Conservation (phyloP, 53 echinoderm and acorn worm species). For the Arbacia lixula region DNA sequence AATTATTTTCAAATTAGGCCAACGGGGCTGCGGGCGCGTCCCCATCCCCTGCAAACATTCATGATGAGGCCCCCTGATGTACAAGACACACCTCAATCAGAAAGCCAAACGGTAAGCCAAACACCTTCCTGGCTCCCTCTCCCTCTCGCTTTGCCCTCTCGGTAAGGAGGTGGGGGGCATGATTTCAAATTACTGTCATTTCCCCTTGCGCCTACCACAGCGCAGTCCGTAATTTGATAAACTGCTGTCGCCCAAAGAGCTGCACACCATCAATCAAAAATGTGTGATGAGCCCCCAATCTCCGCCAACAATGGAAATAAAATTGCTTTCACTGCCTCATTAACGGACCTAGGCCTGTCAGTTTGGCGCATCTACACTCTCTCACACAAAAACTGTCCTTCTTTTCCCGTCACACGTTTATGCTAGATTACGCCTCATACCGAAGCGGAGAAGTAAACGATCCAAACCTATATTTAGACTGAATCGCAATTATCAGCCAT, state of each 20-base stretch:
- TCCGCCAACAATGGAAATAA: too few relatives aligned
- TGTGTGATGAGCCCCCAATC: constrained; percentile 35
- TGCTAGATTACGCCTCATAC: too few relatives aligned
- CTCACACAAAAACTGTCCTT: too few relatives aligned
- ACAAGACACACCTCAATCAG: neutral
- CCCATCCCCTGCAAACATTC: too few relatives aligned
- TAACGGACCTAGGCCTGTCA: too few relatives aligned
- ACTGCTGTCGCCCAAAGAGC: neutral
- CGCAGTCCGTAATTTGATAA: constrained; percentile 23
- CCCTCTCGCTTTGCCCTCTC: too few relatives aligned
- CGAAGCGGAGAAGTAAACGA: too few relatives aligned
- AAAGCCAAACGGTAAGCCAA: neutral
- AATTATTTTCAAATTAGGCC: constrained; percentile 49
- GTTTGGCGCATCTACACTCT: too few relatives aligned
- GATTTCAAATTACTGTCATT: constrained; percentile 22
- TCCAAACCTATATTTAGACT: too few relatives aligned
- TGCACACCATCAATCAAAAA: constrained; percentile 15
- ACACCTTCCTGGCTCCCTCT: neutral
- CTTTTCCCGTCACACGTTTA: too few relatives aligned
- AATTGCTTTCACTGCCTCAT: too few relatives aligned
- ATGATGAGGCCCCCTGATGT: constrained; percentile 7
- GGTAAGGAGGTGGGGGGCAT: neutral
- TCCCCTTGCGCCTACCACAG: neutral
- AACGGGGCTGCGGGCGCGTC: constrained; percentile 10
- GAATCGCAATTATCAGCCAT: too few relatives aligned